These are phyloP conservation scores for Papio anubis DNA, from an alignment of 2,113 vertebrate species.

Conservation along the genomic window DNA sequence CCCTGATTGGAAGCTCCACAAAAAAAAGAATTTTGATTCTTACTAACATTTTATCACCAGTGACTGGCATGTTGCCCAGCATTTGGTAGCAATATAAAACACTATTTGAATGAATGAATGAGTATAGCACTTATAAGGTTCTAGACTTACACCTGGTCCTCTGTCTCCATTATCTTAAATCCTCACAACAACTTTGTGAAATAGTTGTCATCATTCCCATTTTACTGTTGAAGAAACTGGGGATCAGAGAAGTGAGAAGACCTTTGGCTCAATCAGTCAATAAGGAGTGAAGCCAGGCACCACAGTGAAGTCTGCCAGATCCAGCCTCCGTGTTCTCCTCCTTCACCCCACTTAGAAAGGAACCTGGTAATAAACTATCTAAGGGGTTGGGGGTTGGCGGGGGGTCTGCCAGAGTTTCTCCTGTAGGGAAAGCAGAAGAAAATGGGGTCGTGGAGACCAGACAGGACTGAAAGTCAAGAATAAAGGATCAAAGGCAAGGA, in stretches of 20 bases:
- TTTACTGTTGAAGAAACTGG: slow-evolving; percentile 19
- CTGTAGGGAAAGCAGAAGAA: neutral
- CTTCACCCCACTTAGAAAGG: neutral
- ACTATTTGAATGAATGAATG: neutral
- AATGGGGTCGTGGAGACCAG: neutral
- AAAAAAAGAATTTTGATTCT: neutral
- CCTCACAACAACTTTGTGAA: neutral
- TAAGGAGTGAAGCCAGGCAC: neutral
- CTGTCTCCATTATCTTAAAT: neutral
- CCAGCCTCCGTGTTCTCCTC: neutral
- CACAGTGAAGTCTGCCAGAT: neutral
- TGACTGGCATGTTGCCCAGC: neutral
- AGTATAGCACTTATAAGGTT: neutral
- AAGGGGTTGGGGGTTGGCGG: neutral
- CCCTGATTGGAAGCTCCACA: neutral
- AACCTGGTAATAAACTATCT: neutral
- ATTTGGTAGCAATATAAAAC: neutral
- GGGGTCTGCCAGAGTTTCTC: neutral
- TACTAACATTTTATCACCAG: neutral
- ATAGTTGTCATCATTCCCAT: neutral
- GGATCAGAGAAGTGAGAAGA: neutral
- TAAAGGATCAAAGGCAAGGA: slow-evolving; percentile 34
- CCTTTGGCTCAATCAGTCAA: neutral
- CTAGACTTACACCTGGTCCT: neutral
- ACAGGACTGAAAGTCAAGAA: slow-evolving; percentile 5